These are phyloP conservation scores for Caiman crocodilus DNA, from an alignment of 2,797 vertebrate genomes.

Conservation along the genomic window DNA sequence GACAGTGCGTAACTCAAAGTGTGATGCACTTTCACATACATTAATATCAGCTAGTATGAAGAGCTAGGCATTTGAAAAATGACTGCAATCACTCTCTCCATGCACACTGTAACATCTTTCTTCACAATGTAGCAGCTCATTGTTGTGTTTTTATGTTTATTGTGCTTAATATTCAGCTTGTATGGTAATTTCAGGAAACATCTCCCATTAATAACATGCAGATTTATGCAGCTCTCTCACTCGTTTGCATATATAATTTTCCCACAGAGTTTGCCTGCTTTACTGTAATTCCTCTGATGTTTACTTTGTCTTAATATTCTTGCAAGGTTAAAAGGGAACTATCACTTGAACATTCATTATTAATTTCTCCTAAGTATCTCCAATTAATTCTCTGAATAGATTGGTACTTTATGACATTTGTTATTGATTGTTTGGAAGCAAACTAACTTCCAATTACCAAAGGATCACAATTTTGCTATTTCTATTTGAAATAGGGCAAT, in stretches of 20 bases:
- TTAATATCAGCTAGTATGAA: background rate
- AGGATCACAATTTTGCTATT: constrained; percentile 29
- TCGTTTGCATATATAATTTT: constrained; percentile 76
- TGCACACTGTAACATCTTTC: background rate
- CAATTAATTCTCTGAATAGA: constrained; percentile 78
- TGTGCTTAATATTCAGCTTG: constrained; percentile 53
- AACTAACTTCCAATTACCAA: constrained; percentile 72
- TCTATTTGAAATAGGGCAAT: background rate
- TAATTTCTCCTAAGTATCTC: constrained; percentile 74
- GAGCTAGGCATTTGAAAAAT: background rate
- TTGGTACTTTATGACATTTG: constrained; percentile 68
- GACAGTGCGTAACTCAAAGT: background rate
- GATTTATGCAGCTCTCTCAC: constrained; percentile 74
- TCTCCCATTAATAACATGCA: constrained; percentile 72
- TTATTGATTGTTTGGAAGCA: constrained; percentile 77
- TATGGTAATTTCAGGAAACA: constrained; percentile 65
- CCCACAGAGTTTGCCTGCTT: constrained; percentile 61
- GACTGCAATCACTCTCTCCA: background rate
- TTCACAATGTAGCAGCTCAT: background rate
- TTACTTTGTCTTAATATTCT: constrained; percentile 80
- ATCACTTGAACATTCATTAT: constrained; percentile 73
- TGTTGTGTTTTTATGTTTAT: constrained; percentile 34
- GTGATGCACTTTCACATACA: background rate
- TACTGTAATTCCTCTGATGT: constrained; percentile 69
- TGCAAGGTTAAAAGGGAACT: constrained; percentile 76